Evolutionary conservation across 2,888 invertebrate species (phyloP).

Genomic region (Linnaemya vulpina): DNA sequence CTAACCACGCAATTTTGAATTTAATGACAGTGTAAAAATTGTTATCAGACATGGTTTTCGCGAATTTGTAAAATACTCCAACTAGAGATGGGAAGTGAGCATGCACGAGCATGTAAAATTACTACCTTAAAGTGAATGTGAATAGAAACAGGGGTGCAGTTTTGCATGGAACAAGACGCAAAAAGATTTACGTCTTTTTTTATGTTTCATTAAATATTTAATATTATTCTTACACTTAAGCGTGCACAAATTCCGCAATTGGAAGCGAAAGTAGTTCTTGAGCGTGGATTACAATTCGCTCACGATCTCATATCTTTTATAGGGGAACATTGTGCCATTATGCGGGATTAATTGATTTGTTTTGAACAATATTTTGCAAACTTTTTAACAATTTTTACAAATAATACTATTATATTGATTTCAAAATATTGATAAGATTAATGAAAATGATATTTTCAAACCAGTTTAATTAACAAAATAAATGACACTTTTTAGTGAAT

Average conservation of each 20-base stretch:
- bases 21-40: conserved; percentile 54
- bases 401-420: not conserved
- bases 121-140: too few relatives aligned
- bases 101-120: too few relatives aligned
- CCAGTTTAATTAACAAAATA: too few relatives aligned
- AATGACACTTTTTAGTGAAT: too few relatives aligned
- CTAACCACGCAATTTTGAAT: conserved; percentile 50
- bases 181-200: too few relatives aligned
- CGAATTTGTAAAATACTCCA: conserved; percentile 2
- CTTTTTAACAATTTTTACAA: not conserved
- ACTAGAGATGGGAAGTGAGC: not conserved
- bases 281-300: not conserved
- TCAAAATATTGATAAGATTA: not conserved
- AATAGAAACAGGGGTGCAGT: too few relatives aligned
- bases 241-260: too few relatives aligned
- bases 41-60: conserved; percentile 20
- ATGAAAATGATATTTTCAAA: not conserved
- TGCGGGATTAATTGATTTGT: not conserved
- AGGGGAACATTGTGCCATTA: not conserved
- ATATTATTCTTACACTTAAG: too few relatives aligned
- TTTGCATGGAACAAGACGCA: too few relatives aligned
- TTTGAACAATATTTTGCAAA: not conserved
- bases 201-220: too few relatives aligned
- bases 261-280: not conserved
- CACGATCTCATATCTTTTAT: not conserved